Percentiles rank a stretch among this genome's conserved stretches.
Conservation (phyloP, 1,140 invertebrate genomes). For the Macrocentrus cingulum region DNA sequence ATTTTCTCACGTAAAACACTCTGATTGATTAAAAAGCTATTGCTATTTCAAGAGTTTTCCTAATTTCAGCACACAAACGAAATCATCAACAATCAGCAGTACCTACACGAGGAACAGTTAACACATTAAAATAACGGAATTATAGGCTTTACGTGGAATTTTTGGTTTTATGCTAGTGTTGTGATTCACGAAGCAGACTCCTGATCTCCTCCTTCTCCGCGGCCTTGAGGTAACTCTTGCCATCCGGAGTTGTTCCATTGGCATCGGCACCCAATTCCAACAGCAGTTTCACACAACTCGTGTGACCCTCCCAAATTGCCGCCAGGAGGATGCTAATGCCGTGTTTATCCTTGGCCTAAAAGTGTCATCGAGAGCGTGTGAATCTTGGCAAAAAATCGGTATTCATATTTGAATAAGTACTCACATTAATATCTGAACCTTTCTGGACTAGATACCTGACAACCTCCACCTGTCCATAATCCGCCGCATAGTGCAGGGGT, state of each 20-base stretch:
- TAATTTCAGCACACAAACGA: conserved; percentile 29
- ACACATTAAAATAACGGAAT: conserved; percentile 54
- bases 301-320: conserved; percentile 95
- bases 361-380: no score
- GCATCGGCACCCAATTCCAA: conserved; percentile 85
- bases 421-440: conserved; percentile 92
- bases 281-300: conserved; percentile 83
- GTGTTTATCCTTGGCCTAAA: conserved; percentile 86
- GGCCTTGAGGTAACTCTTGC: conserved; percentile 80
- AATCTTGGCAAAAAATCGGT: neutral
- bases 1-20: no score
- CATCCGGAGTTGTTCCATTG: conserved; percentile 82
- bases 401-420: conserved; percentile 35
- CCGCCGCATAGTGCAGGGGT: conserved; percentile 88
- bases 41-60: conserved; percentile 27
- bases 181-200: conserved; percentile 60
- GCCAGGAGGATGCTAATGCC: conserved; percentile 89
- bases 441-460: conserved; percentile 83
- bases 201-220: conserved; percentile 93
- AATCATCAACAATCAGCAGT: conserved; percentile 42
- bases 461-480: conserved; percentile 93
- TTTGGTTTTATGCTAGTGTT: conserved; percentile 41
- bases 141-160: conserved; percentile 36
- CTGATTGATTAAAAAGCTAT: no score
- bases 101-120: conserved; percentile 54